Conservation (phyloP, 2,888 invertebrate species). For the Portevinia maculata region DNA sequence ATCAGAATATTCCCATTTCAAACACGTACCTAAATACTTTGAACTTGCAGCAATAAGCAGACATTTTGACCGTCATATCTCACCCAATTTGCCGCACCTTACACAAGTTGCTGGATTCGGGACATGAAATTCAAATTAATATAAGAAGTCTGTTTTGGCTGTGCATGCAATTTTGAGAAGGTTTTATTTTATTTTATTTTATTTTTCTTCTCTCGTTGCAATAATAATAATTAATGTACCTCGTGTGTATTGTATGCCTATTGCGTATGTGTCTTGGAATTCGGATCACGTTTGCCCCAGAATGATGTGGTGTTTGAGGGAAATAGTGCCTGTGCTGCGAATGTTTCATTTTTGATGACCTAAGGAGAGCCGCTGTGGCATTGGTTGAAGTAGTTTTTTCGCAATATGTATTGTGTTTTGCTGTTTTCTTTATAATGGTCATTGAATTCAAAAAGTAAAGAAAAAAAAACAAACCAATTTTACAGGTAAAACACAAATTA, state of each 20-base stretch:
- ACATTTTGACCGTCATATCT: conserved; percentile 6
- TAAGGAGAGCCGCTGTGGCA: conserved; percentile 14
- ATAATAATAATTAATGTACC: conserved; percentile 49
- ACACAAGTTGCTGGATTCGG: background rate
- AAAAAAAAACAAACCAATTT: background rate
- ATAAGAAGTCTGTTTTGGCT: conserved; percentile 17
- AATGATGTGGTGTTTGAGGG: conserved; percentile 39
- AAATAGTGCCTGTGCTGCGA: conserved; percentile 35
- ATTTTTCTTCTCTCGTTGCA: conserved; percentile 7
- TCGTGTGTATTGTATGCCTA: conserved; percentile 29
- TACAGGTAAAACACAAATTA: conserved; percentile 6
- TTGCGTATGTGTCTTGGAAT: conserved; percentile 57
- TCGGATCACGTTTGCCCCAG: conserved; percentile 54
- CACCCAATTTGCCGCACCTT: conserved; percentile 42
- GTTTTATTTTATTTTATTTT: conserved; percentile 7
- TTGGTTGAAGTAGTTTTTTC: background rate
- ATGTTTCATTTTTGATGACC: conserved; percentile 37
- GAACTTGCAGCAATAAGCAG: conserved; percentile 9
- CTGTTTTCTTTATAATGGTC: background rate
- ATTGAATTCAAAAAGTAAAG: background rate
- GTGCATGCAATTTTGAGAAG: conserved; percentile 25
- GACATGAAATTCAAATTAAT: conserved; percentile 25
- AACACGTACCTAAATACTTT: conserved; percentile 3
- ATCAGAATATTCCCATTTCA: no score
- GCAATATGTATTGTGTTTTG: background rate